Conservation (phyloP, 2,888 invertebrate species). For the Prenolepis imparis region DNA sequence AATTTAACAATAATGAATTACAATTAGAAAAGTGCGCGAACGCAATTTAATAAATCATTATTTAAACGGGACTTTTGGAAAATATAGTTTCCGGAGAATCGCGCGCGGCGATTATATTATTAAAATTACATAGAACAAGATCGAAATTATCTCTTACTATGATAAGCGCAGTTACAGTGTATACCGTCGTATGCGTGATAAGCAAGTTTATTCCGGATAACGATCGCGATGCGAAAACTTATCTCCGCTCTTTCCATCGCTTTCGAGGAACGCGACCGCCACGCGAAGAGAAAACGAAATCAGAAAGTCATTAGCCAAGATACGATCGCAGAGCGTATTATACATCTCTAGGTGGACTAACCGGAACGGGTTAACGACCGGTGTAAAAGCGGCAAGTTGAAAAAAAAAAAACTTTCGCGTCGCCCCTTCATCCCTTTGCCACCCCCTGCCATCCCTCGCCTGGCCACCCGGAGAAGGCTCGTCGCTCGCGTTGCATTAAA, state of each 20-base stretch:
- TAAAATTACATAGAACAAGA: conserved; percentile 7
- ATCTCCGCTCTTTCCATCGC: neutral
- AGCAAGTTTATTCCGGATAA: conserved; percentile 18
- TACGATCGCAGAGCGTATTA: conserved; percentile 28
- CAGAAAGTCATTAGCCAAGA: conserved; percentile 46
- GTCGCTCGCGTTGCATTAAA: neutral
- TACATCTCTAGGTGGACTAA: neutral
- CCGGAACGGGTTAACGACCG: conserved; percentile 52
- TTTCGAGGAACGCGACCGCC: neutral
- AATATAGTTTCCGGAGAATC: too few relatives aligned
- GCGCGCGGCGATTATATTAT: neutral
- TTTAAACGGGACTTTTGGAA: neutral
- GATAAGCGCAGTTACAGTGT: conserved; percentile 6
- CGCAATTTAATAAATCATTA: neutral
- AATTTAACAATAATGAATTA: neutral
- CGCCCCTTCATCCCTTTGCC: neutral
- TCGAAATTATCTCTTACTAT: neutral
- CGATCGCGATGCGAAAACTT: conserved; percentile 41
- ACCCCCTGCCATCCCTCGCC: neutral
- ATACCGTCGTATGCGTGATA: neutral
- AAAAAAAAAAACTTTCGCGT: conserved; percentile 34
- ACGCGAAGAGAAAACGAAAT: conserved; percentile 40
- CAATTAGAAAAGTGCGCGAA: neutral
- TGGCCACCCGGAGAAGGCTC: neutral
- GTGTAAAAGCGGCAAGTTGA: conserved; percentile 23